Percentiles rank a stretch among this genome's conserved stretches.
phyloP scores from a whole-genome alignment of 1,140 invertebrate species.

The Campoletis sonorensis region DNA sequence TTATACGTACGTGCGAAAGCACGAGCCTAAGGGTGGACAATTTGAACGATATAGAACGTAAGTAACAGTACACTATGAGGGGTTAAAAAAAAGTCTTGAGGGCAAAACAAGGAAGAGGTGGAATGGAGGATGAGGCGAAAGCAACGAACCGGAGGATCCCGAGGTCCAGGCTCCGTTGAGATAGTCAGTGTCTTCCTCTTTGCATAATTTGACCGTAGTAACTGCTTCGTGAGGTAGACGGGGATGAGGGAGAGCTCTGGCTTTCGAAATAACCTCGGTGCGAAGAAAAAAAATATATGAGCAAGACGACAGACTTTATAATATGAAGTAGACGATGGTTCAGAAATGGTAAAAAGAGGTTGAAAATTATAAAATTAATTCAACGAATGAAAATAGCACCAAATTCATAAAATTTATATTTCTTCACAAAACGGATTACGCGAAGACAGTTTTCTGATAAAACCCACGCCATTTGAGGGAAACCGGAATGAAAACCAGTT shows the following conservation, averaged over 20 bases:
- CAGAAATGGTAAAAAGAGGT: too few species aligned
- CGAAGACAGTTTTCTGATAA: too few species aligned
- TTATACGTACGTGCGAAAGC: conserved; percentile 22
- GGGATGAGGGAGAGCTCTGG: background rate
- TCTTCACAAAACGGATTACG: too few species aligned
- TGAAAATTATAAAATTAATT: too few species aligned
- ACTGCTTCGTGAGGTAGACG: conserved; percentile 35
- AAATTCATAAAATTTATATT: too few species aligned
- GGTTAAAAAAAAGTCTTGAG: background rate
- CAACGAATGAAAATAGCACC: too few species aligned
- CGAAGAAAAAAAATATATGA: too few species aligned
- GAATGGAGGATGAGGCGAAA: background rate
- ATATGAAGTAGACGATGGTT: too few species aligned
- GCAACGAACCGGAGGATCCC: background rate
- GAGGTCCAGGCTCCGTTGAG: conserved; percentile 46
- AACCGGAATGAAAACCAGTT: too few species aligned
- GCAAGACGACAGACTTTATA: too few species aligned
- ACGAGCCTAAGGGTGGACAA: background rate
- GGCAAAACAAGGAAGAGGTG: background rate
- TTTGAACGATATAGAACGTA: background rate
- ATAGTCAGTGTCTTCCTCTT: conserved; percentile 66
- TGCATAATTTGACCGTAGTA: conserved; percentile 66
- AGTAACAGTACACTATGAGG: background rate
- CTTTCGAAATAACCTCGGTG: too few species aligned
- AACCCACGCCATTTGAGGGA: too few species aligned